Evolutionary conservation across 2,797 vertebrate species (phyloP).

Genomic region (Lophotriccus pileatus): DNA sequence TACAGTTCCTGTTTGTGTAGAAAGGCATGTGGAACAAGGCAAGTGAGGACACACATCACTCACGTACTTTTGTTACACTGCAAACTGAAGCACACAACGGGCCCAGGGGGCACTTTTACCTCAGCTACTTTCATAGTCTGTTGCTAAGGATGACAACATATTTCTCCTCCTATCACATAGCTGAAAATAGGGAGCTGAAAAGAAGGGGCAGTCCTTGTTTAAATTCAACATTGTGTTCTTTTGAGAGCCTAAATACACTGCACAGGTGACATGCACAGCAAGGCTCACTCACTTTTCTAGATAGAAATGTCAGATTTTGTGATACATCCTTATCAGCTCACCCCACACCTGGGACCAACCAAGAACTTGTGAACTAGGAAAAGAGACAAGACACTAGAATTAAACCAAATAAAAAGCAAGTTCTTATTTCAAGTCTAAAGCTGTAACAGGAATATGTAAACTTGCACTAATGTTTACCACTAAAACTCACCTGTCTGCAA

Average conservation of each 20-base stretch:
- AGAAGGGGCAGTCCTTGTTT: neutral
- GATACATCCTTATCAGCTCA: neutral
- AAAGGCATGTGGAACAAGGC: neutral
- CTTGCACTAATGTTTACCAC: neutral
- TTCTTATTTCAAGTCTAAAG: neutral
- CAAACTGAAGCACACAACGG: neutral
- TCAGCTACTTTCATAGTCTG: neutral
- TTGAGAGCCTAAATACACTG: neutral
- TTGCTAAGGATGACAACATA: neutral
- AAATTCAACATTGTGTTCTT: neutral
- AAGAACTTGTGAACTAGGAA: neutral
- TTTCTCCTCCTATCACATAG: neutral
- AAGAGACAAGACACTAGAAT: neutral
- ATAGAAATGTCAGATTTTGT: neutral
- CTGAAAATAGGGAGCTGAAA: neutral
- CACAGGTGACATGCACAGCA: neutral
- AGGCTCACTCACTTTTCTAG: neutral
- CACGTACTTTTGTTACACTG: rapidly evolving
- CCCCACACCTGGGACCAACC: neutral
- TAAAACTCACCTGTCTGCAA: neutral
- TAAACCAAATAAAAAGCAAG: neutral
- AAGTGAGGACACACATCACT: neutral
- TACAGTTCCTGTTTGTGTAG: neutral
- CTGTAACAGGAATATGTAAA: neutral
- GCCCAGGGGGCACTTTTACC: rapidly evolving